Evolutionary conservation across 2,113 vertebrate genomes (phyloP), one percentile per base, ranked within the genome.

Genomic region (Callopanchax toddi): DNA sequence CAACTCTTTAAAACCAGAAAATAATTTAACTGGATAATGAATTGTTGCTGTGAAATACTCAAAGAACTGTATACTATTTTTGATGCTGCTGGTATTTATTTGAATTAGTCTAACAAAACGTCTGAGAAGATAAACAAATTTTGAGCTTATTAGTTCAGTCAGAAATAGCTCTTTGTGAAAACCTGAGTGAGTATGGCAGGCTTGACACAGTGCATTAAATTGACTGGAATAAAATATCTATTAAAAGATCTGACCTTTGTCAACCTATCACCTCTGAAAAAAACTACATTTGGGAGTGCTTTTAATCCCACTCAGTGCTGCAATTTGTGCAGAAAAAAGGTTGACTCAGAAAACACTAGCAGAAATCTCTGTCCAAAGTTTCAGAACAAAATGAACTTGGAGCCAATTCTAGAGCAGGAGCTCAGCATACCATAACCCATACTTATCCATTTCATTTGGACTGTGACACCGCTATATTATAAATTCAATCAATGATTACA

Each of bases 401-500:
- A 22, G 13, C 34, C 13, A 10, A 23, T 4, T 40, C 22, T 51
- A 37, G 0, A 46, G 39, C 34, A 65, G 42, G 10, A 10, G 43
- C 10, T 61, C 32, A 25, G 44, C 29, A 12, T 12, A 45, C 32
- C 18, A 20, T 45, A 50, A 16, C 23, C 17, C 37, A 40, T 8
- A n/a, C 53, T 17, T 20, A 21, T 12, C 43, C 16, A 15, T 53
- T 40, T 11, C 2, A 50, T 26, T 23, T 23, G 17, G 20, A 59
- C 45, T 54, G 16, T 32, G 44, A 59, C 34, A 32, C 43, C 18
- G 29, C 22, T 18, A 42, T 54, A 6, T 51, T 18, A 46, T 25
- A 56, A 12, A 54, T 40, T 55, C 16, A 23, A 22, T 54, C 36
- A n/a, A 36, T 67, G 39, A 64, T 53, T 52, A 50, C 29, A 50